Conservation (phyloP, 1,140 invertebrate genomes). For the Dinoponera quadriceps region DNA sequence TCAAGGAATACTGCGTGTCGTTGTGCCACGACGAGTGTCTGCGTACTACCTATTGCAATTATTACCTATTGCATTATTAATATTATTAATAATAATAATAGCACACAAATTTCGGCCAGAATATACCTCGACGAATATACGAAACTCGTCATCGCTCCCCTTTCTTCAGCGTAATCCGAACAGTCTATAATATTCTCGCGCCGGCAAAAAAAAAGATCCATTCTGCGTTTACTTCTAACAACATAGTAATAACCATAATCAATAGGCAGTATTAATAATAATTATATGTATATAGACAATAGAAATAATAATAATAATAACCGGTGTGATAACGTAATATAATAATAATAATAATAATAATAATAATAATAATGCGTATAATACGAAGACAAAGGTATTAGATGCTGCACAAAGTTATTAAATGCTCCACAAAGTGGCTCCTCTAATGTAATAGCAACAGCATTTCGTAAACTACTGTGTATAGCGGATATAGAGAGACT, state of each 20-base stretch:
- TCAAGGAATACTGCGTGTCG: constrained; percentile 68
- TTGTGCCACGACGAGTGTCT: constrained; percentile 56
- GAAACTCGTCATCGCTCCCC: constrained; percentile 8
- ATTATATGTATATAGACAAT: constrained; percentile 62
- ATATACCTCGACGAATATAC: constrained; percentile 47
- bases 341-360: constrained; percentile 58
- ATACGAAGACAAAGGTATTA: constrained; percentile 38
- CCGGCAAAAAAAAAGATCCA: constrained; percentile 48
- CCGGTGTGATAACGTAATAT: constrained; percentile 26
- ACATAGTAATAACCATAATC: constrained; percentile 65
- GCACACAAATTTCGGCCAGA: constrained; percentile 36
- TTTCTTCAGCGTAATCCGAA: constrained; percentile 14
- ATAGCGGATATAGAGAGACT: constrained; percentile 57
- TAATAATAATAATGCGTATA: constrained; percentile 49
- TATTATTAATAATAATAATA: neutral
- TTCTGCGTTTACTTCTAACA: constrained; percentile 59
- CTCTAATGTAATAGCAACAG: constrained; percentile 52
- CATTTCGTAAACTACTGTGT: constrained; percentile 40
- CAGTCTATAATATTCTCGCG: constrained; percentile 33
- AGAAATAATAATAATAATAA: constrained; percentile 60
- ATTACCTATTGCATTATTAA: constrained; percentile 23
- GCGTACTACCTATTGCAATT: constrained; percentile 40
- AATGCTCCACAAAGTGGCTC: constrained; percentile 52
- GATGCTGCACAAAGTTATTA: constrained; percentile 55
- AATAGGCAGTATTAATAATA: constrained; percentile 61